phyloP scores from a whole-genome alignment of 2,797 vertebrate genomes.

The Betta splendens region DNA sequence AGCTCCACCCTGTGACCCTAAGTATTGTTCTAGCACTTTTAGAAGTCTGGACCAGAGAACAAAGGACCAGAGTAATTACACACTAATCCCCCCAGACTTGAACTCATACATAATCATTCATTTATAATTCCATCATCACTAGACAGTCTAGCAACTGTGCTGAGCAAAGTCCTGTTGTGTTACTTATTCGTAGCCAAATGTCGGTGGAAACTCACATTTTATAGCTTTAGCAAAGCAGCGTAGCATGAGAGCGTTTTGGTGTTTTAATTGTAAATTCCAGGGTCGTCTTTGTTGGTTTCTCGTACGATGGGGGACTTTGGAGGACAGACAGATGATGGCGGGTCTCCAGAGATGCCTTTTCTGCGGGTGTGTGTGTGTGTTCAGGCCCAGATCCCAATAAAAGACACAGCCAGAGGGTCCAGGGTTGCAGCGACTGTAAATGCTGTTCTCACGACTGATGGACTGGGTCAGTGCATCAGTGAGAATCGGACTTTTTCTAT shows the following conservation, averaged over 20 bases:
- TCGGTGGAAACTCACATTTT: not conserved
- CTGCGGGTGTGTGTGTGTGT: conserved; percentile 10
- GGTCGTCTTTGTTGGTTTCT: conserved; percentile 20
- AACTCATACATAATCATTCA: conserved; percentile 23
- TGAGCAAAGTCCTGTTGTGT: conserved; percentile 7
- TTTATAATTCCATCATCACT: conserved; percentile 16
- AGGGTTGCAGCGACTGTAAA: conserved; percentile 62
- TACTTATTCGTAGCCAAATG: conserved; percentile 7
- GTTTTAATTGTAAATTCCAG: conserved; percentile 37
- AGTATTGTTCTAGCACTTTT: conserved; percentile 44
- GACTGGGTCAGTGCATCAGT: conserved; percentile 60
- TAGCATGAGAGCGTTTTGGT: conserved; percentile 4
- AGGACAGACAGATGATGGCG: conserved; percentile 51
- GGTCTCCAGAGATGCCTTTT: conserved; percentile 63
- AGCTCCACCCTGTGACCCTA: conserved; percentile 34
- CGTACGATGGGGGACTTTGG: conserved; percentile 53
- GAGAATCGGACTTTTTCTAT: conserved; percentile 61
- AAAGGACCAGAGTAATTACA: conserved; percentile 43
- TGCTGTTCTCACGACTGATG: conserved; percentile 71
- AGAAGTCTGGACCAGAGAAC: conserved; percentile 53
- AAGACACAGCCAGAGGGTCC: conserved; percentile 70
- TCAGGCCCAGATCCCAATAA: conserved; percentile 63
- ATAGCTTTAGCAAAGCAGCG: not conserved
- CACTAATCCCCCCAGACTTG: conserved; percentile 46
- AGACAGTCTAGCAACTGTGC: not conserved